These are phyloP conservation scores for Myotis yumanensis DNA, from an alignment of 2,113 vertebrate species.

Conservation along the genomic window DNA sequence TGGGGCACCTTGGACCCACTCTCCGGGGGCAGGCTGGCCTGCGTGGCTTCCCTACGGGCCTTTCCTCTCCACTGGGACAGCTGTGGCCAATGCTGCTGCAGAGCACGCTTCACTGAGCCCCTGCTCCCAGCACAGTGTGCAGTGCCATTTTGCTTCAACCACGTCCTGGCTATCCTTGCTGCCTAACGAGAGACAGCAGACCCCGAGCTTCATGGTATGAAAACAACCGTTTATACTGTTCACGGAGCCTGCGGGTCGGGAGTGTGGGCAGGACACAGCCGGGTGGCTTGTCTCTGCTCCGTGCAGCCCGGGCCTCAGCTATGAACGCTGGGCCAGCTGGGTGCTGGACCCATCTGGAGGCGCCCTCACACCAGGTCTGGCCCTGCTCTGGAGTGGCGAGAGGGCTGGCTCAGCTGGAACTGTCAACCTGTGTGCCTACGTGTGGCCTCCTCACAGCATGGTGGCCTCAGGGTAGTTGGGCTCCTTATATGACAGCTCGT, in stretches of 20 bases:
- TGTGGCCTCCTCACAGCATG: background rate
- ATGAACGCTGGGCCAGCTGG: background rate
- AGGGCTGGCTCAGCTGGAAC: background rate
- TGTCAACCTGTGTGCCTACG: accelerated
- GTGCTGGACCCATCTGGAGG: background rate
- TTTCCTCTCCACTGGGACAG: background rate
- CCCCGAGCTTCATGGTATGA: background rate
- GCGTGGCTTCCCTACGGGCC: background rate
- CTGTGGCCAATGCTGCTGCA: background rate
- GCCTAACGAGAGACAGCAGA: background rate
- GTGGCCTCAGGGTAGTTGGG: background rate
- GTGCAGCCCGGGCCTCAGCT: background rate
- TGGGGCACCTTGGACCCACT: background rate
- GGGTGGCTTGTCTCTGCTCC: background rate
- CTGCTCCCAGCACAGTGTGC: background rate
- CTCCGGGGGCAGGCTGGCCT: background rate
- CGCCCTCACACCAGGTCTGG: background rate
- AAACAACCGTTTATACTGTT: background rate
- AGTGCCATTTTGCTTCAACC: background rate
- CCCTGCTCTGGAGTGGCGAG: background rate
- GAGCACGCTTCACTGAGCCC: background rate
- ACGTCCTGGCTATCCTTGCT: background rate
- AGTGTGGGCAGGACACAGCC: background rate
- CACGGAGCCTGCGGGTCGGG: background rate
- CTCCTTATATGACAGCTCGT: background rate